phyloP scores from a whole-genome alignment of 2,888 invertebrate genomes.

The Tubulanus polymorphus region DNA sequence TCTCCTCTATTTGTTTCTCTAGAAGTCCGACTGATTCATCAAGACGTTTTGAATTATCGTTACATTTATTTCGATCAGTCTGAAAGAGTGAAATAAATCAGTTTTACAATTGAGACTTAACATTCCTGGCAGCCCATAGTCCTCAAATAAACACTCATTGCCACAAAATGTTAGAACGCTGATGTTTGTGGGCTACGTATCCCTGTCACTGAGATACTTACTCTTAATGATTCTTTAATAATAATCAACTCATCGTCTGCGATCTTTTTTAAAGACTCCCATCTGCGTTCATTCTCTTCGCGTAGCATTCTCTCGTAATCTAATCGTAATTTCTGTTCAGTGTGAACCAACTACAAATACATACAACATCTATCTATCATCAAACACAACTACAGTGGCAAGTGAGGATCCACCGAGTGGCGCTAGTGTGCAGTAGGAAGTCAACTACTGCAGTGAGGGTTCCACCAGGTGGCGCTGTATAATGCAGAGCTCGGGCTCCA shows the following conservation, averaged over 20 bases:
- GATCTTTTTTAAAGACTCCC: slow-evolving; percentile 35
- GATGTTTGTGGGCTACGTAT: not conserved
- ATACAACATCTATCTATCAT: too few species aligned
- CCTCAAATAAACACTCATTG: too few species aligned
- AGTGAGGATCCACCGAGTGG: too few species aligned
- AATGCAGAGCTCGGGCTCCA: too few species aligned
- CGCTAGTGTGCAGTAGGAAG: too few species aligned
- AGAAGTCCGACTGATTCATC: slow-evolving; percentile 48
- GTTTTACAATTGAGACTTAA: too few species aligned
- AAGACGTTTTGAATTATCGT: slow-evolving; percentile 45
- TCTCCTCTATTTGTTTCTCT: slow-evolving; percentile 48
- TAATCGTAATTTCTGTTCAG: slow-evolving; percentile 37
- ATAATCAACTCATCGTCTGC: slow-evolving; percentile 33
- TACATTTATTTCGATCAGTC: slow-evolving; percentile 39
- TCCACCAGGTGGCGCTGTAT: too few species aligned
- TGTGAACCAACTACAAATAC: too few species aligned
- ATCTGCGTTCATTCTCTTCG: slow-evolving; percentile 39
- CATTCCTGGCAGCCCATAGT: too few species aligned
- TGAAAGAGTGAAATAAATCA: slow-evolving; percentile 26
- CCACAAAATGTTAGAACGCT: too few species aligned
- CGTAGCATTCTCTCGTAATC: slow-evolving; percentile 36
- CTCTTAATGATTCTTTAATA: slow-evolving; percentile 37
- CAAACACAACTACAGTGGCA: too few species aligned
- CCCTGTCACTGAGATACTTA: slow-evolving; percentile 11
- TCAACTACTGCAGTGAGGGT: too few species aligned